Conservation (phyloP, 2,797 vertebrate genomes). For the Hemibagrus guttatus region DNA sequence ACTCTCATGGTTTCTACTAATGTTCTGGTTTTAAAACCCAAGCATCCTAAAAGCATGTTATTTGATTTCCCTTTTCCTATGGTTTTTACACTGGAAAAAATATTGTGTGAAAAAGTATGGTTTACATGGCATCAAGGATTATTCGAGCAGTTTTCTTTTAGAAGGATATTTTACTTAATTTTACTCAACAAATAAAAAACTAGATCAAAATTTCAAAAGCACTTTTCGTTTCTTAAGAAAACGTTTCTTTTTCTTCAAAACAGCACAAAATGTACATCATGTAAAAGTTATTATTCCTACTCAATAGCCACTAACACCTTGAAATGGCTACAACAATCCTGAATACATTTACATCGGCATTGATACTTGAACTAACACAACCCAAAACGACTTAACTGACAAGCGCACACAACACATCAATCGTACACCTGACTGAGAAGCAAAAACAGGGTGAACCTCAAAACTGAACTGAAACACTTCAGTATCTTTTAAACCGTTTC, state of each 20-base stretch:
- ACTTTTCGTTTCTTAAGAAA: not conserved
- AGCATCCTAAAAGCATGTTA: constrained; percentile 80
- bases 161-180: not conserved
- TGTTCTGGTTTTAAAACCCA: constrained; percentile 84
- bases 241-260: not conserved
- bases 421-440: not conserved
- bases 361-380: not conserved
- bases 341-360: not conserved
- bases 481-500: not conserved
- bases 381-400: not conserved
- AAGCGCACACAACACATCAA: not conserved
- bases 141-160: not conserved
- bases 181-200: not conserved
- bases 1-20: constrained; percentile 84
- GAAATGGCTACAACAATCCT: not conserved
- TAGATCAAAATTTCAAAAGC: not conserved
- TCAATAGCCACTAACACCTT: not conserved
- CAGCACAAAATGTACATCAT: not conserved
- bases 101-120: not conserved
- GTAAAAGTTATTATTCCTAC: not conserved
- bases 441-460: not conserved
- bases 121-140: not conserved
- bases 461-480: not conserved
- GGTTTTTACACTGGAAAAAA: constrained; percentile 64
- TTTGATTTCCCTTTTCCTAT: constrained; percentile 75